Conservation (phyloP, 2,888 invertebrate genomes). For the Eueremaeus valkanovi region DNA sequence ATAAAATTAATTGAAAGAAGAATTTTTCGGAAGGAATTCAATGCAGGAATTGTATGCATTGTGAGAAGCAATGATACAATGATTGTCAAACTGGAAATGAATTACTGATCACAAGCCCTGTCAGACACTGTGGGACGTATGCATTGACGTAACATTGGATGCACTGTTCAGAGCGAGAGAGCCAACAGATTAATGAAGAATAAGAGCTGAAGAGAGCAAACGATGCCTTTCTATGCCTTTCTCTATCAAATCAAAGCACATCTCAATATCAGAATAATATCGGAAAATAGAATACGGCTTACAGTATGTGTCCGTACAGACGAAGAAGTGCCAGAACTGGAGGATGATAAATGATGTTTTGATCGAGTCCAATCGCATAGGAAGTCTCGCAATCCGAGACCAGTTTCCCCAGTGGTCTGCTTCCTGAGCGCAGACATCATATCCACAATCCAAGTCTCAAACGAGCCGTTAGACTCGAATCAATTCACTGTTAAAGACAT, state of each 20-base stretch:
- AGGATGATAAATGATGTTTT: constrained; percentile 32
- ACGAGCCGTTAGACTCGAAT: constrained; percentile 23
- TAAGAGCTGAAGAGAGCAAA: not conserved
- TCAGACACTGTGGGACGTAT: constrained; percentile 17
- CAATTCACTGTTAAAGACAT: constrained; percentile 18
- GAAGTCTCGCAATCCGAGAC: constrained; percentile 14
- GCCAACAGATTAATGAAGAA: constrained; percentile 8
- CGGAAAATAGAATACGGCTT: not conserved
- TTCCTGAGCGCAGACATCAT: not conserved
- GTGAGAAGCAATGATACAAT: not conserved
- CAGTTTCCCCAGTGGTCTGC: constrained; percentile 4
- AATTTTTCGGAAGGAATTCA: constrained; percentile 20
- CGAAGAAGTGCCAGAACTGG: not conserved
- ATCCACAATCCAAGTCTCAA: constrained; percentile 13
- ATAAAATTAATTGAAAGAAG: constrained; percentile 30
- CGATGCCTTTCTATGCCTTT: constrained; percentile 23
- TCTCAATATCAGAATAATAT: constrained; percentile 24
- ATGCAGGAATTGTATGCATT: too few relatives aligned
- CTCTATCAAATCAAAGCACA: constrained; percentile 30
- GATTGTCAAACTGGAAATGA: constrained; percentile 24
- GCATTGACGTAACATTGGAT: constrained; percentile 8
- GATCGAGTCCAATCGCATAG: constrained; percentile 29
- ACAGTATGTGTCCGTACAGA: not conserved
- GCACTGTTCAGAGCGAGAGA: too few relatives aligned
- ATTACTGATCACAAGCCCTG: constrained; percentile 12